Evolutionary conservation across 1,140 invertebrate species (phyloP).

Genomic region (Trinorchestia longiramus): DNA sequence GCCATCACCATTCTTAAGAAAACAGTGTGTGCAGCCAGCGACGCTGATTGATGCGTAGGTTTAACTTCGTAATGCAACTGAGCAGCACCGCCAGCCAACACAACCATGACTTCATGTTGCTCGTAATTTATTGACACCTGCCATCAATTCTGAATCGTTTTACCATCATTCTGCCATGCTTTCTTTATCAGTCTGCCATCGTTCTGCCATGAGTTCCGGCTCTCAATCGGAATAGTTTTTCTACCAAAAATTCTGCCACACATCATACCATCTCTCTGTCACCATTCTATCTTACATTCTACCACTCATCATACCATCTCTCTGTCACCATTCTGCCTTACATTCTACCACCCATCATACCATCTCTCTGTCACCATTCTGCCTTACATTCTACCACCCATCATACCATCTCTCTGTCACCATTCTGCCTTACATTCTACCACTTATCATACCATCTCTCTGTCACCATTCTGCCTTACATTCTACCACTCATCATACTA

Average conservation of each 20-base stretch:
- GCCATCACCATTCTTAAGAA: background rate
- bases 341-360: background rate
- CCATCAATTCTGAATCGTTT: background rate
- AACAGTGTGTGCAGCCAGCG: background rate
- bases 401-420: no score
- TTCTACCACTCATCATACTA: no score
- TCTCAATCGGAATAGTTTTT: background rate
- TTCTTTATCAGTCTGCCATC: background rate
- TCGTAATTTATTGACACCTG: background rate
- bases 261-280: background rate
- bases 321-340: background rate
- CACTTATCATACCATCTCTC: no score
- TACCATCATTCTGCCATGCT: background rate
- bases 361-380: background rate
- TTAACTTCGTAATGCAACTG: background rate
- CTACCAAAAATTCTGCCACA: background rate
- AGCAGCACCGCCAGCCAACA: background rate
- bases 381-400: no score
- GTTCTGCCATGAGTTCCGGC: background rate
- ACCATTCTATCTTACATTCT: background rate
- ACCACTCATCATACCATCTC: background rate
- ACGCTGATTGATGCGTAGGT: background rate
- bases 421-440: no score
- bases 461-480: no score
- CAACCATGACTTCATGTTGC: background rate